Evolutionary conservation across 23 tunicate genomes (phyloP).

Genomic region (Oikopleura albicans): DNA sequence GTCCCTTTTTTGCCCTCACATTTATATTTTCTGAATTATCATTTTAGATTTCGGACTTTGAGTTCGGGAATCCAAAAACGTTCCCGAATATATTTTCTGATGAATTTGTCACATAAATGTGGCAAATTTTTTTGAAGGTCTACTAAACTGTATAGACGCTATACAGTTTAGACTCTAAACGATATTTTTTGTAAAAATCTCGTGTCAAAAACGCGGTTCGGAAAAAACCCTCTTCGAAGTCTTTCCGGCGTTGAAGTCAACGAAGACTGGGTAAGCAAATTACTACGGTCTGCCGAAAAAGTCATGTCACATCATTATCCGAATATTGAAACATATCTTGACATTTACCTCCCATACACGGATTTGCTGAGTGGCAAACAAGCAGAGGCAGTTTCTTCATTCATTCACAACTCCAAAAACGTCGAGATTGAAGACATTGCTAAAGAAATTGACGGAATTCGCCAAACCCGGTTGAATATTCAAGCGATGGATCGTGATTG

Average conservation of each 20-base stretch:
- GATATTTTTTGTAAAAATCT: too few relatives aligned
- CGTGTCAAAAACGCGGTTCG: too few relatives aligned
- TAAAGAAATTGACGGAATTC: not conserved
- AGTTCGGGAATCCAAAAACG: too few relatives aligned
- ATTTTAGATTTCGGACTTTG: too few relatives aligned
- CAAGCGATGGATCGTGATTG: constrained; percentile 26
- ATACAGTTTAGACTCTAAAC: too few relatives aligned
- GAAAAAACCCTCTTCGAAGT: too few relatives aligned
- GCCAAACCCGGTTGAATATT: constrained; percentile 37
- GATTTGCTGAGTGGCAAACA: not conserved
- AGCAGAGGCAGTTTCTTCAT: constrained; percentile 39
- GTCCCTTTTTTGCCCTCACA: too few relatives aligned
- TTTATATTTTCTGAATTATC: too few relatives aligned
- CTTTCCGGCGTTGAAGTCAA: not conserved
- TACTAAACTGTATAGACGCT: too few relatives aligned
- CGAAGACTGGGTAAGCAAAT: not conserved
- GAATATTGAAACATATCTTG: not conserved
- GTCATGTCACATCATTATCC: not conserved
- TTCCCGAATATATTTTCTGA: too few relatives aligned
- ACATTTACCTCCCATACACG: not conserved
- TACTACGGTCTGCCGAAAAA: not conserved
- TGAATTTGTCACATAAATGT: too few relatives aligned
- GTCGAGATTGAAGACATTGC: not conserved
- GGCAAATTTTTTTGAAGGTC: too few relatives aligned
- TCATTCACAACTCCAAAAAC: not conserved